A percentile compares a stretch with the other conserved stretches of the same genome.
phyloP scores from a whole-genome alignment of 2,888 invertebrate species.

The Prenolepis imparis region DNA sequence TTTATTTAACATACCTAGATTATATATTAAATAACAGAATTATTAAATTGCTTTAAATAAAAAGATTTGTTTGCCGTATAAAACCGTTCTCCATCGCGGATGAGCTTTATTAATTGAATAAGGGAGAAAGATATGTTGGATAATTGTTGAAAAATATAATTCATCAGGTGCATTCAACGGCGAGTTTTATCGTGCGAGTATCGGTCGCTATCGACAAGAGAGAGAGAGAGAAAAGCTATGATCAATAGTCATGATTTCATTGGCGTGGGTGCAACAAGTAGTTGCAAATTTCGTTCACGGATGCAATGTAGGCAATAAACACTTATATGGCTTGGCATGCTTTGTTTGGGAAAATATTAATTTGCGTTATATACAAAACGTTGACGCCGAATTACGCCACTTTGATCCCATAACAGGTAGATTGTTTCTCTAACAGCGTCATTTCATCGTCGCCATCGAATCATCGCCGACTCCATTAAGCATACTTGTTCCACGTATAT shows the following conservation, averaged over 20 bases:
- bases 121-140: neutral
- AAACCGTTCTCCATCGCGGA: neutral
- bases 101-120: constrained; percentile 9
- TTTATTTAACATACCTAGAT: neutral
- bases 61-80: constrained; percentile 13
- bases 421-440: constrained; percentile 29
- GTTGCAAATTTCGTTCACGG: constrained; percentile 64
- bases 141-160: constrained; percentile 42
- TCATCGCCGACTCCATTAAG: neutral
- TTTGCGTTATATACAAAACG: constrained; percentile 13
- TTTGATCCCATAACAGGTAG: constrained; percentile 27
- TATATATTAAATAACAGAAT: constrained; percentile 4
- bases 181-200: constrained; percentile 7
- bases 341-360: constrained; percentile 48
- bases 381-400: neutral
- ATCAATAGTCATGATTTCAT: constrained; percentile 58
- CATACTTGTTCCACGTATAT: neutral
- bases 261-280: constrained; percentile 64
- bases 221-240: neutral
- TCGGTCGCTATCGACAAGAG: neutral
- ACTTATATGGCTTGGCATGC: constrained; percentile 34
- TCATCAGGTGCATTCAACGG: constrained; percentile 3
- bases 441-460: constrained; percentile 11
- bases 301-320: constrained; percentile 47
- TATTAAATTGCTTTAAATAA: constrained; percentile 5